Evolutionary conservation across 64 coral and sea anemone genomes (phyloP).

Genomic region (Anthopleura sola): DNA sequence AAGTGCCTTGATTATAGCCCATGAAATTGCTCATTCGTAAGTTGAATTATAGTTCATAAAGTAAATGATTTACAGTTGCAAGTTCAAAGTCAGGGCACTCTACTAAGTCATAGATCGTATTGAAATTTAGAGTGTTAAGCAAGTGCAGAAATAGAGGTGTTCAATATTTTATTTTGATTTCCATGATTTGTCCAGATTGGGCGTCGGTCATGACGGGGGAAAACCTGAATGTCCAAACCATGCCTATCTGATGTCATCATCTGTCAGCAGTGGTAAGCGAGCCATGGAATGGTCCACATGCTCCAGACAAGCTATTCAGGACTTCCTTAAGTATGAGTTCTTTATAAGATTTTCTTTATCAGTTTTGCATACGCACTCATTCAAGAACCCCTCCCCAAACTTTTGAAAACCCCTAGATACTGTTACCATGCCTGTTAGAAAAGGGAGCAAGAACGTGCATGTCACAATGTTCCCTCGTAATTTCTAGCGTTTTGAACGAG

Average conservation of each 20-base stretch:
- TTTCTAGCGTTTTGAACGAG: no score
- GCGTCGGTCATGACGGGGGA: slow-evolving; percentile 52
- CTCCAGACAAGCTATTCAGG: slow-evolving; percentile 44
- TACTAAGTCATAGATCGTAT: no score
- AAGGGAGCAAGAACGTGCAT: no score
- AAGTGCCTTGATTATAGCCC: slow-evolving; percentile 39
- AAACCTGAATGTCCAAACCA: slow-evolving; percentile 42
- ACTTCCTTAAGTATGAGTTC: slow-evolving; percentile 55
- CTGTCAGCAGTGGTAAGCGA: slow-evolving; percentile 43
- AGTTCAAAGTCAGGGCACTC: no score
- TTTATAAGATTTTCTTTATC: no score
- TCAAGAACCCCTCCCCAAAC: no score
- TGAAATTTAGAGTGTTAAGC: no score
- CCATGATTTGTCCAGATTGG: slow-evolving; percentile 28
- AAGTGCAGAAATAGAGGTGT: no score
- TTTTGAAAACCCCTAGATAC: no score
- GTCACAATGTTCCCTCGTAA: no score
- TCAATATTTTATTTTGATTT: not conserved
- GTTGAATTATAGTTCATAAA: not conserved
- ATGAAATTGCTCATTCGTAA: slow-evolving; percentile 64
- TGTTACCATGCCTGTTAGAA: no score
- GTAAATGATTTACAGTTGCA: not conserved
- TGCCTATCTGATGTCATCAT: slow-evolving; percentile 60
- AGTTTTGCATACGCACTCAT: no score
- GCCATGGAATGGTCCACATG: slow-evolving; percentile 80